phyloP scores from a whole-genome alignment of 37 sponge, comb jelly and placozoan species.

The Lycopodina hypogea region DNA sequence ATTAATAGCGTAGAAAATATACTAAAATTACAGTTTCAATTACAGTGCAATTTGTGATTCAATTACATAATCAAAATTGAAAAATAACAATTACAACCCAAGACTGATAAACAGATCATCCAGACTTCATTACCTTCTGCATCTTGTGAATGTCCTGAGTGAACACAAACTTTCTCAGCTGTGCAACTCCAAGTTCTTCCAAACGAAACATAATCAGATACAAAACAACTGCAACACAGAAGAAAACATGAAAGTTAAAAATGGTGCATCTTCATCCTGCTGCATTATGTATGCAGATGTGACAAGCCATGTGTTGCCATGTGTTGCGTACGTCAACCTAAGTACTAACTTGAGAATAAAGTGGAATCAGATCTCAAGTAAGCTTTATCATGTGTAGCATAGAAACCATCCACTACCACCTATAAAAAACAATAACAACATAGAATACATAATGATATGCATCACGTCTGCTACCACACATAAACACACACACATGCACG shows the following conservation, averaged over 20 bases:
- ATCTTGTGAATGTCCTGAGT: conserved; percentile 77
- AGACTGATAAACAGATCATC: too few relatives aligned
- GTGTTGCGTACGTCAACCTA: not conserved
- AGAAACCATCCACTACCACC: conserved; percentile 48
- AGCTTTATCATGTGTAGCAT: conserved; percentile 41
- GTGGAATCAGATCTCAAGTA: conserved; percentile 59
- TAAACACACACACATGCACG: too few relatives aligned
- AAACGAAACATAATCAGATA: conserved; percentile 82
- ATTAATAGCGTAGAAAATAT: not conserved
- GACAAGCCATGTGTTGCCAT: not conserved
- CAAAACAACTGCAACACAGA: conserved; percentile 40
- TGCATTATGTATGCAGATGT: not conserved
- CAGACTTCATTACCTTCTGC: conserved; percentile 80
- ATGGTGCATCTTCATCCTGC: not conserved
- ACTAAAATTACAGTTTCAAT: too few relatives aligned
- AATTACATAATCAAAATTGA: too few relatives aligned
- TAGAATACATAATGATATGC: not conserved
- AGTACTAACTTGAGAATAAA: conserved; percentile 53
- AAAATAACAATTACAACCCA: too few relatives aligned
- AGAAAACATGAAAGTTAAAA: not conserved
- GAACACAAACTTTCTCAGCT: conserved; percentile 62
- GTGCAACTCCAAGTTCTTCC: conserved; percentile 81
- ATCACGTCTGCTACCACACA: too few relatives aligned
- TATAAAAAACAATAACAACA: not conserved
- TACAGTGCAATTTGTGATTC: too few relatives aligned